phyloP scores from a whole-genome alignment of 2,888 invertebrate species.

The Platycnemis pennipes region DNA sequence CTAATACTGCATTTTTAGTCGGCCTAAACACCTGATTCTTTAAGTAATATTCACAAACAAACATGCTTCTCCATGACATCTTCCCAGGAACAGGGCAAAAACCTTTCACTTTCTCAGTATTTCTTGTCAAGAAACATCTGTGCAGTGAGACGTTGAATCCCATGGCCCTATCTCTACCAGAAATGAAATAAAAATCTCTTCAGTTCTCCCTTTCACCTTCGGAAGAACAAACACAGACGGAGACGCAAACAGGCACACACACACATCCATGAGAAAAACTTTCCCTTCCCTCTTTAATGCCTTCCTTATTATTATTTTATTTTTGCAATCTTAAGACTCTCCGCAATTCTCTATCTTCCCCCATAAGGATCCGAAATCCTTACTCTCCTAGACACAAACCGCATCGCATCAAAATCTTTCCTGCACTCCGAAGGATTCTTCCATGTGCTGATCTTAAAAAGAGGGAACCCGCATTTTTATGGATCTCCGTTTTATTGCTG shows the following conservation, averaged over 20 bases:
- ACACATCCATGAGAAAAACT: background rate
- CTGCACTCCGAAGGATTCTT: too few relatives aligned
- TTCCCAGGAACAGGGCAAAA: too few relatives aligned
- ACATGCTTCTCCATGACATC: too few relatives aligned
- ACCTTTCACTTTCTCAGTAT: too few relatives aligned
- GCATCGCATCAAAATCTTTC: too few relatives aligned
- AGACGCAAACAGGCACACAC: background rate
- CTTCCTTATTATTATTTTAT: conserved; percentile 2
- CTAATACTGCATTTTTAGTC: too few relatives aligned
- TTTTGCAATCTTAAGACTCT: background rate
- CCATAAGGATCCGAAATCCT: too few relatives aligned
- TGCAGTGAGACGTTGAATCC: background rate
- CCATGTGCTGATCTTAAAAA: too few relatives aligned
- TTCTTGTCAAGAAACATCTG: background rate
- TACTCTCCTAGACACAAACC: background rate
- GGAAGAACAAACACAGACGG: background rate
- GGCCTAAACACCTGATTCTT: too few relatives aligned
- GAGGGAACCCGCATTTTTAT: too few relatives aligned
- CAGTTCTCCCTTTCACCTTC: background rate
- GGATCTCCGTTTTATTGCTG: too few relatives aligned
- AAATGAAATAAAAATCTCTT: background rate
- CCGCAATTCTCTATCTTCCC: background rate
- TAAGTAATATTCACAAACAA: too few relatives aligned
- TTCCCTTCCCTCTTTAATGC: background rate
- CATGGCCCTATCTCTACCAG: background rate